These are phyloP conservation scores for Callipepla californica DNA, from an alignment of 2,113 vertebrate genomes.

Conservation along the genomic window DNA sequence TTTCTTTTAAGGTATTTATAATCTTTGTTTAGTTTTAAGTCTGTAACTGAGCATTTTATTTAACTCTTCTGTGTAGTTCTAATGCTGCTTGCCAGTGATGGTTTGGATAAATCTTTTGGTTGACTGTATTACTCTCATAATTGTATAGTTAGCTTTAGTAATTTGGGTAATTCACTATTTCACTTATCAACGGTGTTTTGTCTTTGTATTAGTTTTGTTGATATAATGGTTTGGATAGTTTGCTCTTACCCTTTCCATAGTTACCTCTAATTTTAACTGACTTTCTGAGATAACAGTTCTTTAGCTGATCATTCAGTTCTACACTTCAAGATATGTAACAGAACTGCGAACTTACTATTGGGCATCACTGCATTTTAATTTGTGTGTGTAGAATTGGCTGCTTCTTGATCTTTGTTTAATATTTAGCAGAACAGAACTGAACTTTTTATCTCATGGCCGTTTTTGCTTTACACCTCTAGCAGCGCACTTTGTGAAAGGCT, in stretches of 20 bases:
- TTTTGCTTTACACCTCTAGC: neutral
- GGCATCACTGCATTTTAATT: neutral
- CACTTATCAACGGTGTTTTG: neutral
- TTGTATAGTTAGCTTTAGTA: neutral
- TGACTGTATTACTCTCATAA: neutral
- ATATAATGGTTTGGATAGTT: neutral
- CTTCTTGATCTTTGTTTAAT: neutral
- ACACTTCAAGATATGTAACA: neutral
- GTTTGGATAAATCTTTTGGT: neutral
- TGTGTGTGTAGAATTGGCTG: neutral
- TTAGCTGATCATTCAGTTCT: neutral
- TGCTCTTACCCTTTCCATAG: neutral
- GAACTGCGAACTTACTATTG: neutral
- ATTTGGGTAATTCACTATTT: neutral
- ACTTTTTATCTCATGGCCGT: neutral
- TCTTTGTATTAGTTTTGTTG: neutral
- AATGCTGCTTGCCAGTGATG: neutral
- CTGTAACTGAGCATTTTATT: neutral
- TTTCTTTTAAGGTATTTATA: neutral
- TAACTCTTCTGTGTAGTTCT: neutral
- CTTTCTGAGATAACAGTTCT: neutral
- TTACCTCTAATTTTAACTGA: neutral
- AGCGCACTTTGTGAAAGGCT: neutral
- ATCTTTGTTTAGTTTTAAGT: neutral
- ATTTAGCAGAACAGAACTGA: neutral